Conservation (phyloP, 2,888 invertebrate genomes). For the Tipula confusa region DNA sequence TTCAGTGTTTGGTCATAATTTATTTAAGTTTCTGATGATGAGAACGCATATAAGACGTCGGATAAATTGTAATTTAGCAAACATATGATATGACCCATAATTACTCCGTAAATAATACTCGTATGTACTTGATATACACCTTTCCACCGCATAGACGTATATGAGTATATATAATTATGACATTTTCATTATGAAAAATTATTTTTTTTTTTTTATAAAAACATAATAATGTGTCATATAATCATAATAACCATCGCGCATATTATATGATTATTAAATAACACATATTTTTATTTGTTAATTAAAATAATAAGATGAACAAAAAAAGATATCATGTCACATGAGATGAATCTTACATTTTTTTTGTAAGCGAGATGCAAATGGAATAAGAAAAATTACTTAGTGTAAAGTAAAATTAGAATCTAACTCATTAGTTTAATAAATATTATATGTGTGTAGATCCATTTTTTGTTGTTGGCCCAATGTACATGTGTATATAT, state of each 20-base stretch:
- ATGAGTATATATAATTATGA: not conserved
- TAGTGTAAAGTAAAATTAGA: conserved; percentile 9
- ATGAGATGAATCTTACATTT: not conserved
- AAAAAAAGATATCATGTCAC: conserved; percentile 6
- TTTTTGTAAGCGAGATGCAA: not conserved
- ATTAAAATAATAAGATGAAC: conserved; percentile 1
- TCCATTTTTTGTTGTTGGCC: not conserved
- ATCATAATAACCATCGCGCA: conserved; percentile 20
- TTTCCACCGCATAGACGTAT: too few relatives aligned
- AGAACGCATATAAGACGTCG: not conserved
- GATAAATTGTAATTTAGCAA: not conserved
- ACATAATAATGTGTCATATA: conserved; percentile 20
- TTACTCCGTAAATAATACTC: not conserved
- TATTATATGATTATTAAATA: not conserved
- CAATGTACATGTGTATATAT: too few relatives aligned
- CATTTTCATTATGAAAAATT: conserved; percentile 25
- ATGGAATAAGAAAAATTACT: conserved; percentile 25
- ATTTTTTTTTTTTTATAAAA: not conserved
- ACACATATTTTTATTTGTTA: conserved; percentile 25
- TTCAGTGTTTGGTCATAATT: not conserved
- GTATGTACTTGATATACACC: not conserved
- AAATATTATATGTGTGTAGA: not conserved
- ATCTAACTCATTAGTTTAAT: conserved; percentile 20
- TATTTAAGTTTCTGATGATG: not conserved
- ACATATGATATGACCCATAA: not conserved